Percentiles rank a stretch among this genome's conserved stretches.
These are phyloP conservation scores for Gymnobelideus leadbeateri DNA, from an alignment of 2,113 vertebrate species.

Conservation along the genomic window DNA sequence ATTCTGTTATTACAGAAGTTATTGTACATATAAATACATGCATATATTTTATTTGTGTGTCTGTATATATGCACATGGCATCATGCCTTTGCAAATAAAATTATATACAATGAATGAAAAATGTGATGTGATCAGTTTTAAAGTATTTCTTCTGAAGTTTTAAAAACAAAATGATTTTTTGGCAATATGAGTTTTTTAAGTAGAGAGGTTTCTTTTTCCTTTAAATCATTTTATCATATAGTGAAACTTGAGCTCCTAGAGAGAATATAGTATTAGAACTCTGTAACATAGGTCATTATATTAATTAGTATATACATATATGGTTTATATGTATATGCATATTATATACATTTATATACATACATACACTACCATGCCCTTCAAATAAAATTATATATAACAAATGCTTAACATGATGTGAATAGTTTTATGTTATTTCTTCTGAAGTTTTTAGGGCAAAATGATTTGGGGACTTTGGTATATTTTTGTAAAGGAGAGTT, in stretches of 20 bases:
- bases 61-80: background rate
- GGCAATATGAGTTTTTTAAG: background rate
- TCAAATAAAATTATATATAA: background rate
- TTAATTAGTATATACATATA: background rate
- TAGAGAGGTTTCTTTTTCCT: background rate
- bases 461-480: too few relatives aligned
- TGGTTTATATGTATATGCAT: background rate
- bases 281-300: background rate
- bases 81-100: background rate
- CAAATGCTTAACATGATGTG: background rate
- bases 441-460: too few relatives aligned
- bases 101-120: too few relatives aligned
- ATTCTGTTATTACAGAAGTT: background rate
- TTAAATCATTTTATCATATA: background rate
- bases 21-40: background rate
- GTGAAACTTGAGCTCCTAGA: background rate
- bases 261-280: slow-evolving; percentile 3
- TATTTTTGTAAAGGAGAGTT: too few relatives aligned
- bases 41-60: too few relatives aligned
- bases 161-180: background rate
- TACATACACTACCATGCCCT: background rate
- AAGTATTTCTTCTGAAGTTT: background rate
- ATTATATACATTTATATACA: background rate
- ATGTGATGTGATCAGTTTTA: background rate
- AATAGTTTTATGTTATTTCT: background rate